Evolutionary conservation across 2,888 invertebrate species (phyloP).

Genomic region (Scaptomyza tumidula): DNA sequence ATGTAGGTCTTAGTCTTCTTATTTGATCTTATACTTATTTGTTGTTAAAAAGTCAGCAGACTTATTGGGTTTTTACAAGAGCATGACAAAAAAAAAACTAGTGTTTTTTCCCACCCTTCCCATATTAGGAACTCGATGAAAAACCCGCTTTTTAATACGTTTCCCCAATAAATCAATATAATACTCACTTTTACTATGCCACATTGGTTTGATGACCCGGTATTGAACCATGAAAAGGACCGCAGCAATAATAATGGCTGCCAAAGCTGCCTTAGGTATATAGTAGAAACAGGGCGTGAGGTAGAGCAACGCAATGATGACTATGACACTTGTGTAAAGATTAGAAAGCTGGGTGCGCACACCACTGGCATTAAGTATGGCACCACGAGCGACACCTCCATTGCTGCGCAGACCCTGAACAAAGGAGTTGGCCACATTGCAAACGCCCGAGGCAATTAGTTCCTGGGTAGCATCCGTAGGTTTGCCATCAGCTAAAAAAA

Average conservation of each 20-base stretch:
- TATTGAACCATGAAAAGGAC: constrained; percentile 97
- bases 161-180: too few relatives aligned
- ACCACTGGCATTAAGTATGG: constrained; percentile 95
- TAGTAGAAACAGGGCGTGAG: constrained; percentile 95
- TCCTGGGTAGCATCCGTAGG: constrained; percentile 96
- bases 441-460: constrained; percentile 92
- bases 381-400: constrained; percentile 93
- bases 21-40: too few relatives aligned
- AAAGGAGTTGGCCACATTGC: constrained; percentile 93
- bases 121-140: too few relatives aligned
- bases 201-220: constrained; percentile 93
- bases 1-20: too few relatives aligned
- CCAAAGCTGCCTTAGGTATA: constrained; percentile 93
- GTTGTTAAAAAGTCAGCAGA: too few relatives aligned
- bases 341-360: constrained; percentile 94
- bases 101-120: too few relatives aligned
- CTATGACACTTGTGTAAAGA: constrained; percentile 92
- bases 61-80: too few relatives aligned
- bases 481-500: constrained; percentile 88
- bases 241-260: constrained; percentile 95
- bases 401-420: constrained; percentile 93
- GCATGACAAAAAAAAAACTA: too few relatives aligned
- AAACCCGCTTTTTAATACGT: too few relatives aligned
- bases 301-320: constrained; percentile 92
- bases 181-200: constrained; percentile 93